Evolutionary conservation across 53 echinoderm and acorn worm species (phyloP), one percentile per base, ranked within the genome.

Genomic region (Stichopus horrens): DNA sequence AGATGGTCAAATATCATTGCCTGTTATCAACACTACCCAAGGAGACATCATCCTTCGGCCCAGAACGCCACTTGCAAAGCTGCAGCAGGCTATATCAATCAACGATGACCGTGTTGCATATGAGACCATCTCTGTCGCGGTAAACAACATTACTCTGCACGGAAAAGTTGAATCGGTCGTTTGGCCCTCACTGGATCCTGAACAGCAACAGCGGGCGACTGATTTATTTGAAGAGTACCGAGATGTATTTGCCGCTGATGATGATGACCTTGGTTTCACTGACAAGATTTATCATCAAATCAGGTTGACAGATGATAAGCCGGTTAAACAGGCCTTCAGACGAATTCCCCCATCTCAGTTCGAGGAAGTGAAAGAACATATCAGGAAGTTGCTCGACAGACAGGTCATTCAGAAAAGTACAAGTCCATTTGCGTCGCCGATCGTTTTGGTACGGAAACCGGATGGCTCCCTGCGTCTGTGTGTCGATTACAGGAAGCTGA

Each of bases 311-410:
- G 87, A 87, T 74, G 87, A 87, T 0, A 75, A 52, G 5, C 87
- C 87, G 5, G 54, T 87, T 5, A 74, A 74, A 37, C 88, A 87
- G 63, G 74, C 92, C 1, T 92, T 81, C n/a, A 83, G 88, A 10
- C 56, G 90, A 4, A 92, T 92, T 20, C 92, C 90, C 6, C 92
- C 90, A 21, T 60, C 90, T 20, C 92, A 92, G 68, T 88, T 90
- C 51, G 89, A 92, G 19, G 68, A 68, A 4, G 92, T 92, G 16
- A 78, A 79, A 52, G 89, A 90, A 23, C 89, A 92, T 75, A 92
- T 92, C 54, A 8, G 86, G 7, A 85, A 89, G 16, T 68, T 68
- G 19, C n/a, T 55, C 51, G 13, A 73, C 16, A 5, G 10, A 54
- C 20, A 68, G 5, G 87, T 87, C 11, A 87, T 87, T 4, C 52